Percentiles rank a stretch among this genome's conserved stretches.
Conservation (phyloP, 2,797 vertebrate species). For the Alauda arvensis region DNA sequence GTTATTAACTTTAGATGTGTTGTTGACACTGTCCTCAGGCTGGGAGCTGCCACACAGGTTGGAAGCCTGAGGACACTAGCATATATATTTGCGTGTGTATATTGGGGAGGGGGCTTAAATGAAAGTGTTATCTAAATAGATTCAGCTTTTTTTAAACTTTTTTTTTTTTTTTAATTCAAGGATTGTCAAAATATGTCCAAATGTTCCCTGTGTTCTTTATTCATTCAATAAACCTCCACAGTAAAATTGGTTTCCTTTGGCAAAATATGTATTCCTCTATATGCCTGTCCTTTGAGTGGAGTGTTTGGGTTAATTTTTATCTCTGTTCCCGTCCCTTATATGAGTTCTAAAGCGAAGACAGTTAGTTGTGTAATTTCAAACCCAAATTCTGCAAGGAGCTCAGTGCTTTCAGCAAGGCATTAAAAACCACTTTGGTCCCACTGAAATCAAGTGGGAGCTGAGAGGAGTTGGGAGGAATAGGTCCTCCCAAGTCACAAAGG, state of each 20-base stretch:
- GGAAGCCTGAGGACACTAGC: neutral
- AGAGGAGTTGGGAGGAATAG: neutral
- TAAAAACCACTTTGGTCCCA: neutral
- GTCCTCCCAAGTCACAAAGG: constrained; percentile 31
- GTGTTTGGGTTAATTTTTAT: neutral
- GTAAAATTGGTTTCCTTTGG: neutral
- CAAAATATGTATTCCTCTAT: neutral
- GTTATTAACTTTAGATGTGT: neutral
- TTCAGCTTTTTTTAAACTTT: neutral
- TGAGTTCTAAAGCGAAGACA: neutral
- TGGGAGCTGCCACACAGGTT: neutral
- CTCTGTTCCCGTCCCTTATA: neutral
- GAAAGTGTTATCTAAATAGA: constrained; percentile 11
- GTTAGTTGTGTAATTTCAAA: neutral
- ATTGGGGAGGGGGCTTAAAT: neutral
- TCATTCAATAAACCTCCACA: neutral
- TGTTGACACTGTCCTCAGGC: neutral
- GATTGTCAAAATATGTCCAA: constrained; percentile 23
- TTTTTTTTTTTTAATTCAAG: neutral
- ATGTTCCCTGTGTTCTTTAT: neutral
- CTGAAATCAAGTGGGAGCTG: neutral
- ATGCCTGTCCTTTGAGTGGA: neutral
- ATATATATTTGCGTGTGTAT: neutral
- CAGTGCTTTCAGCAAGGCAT: neutral
- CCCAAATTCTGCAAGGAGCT: neutral